Evolutionary conservation across 2,797 vertebrate species (phyloP).

Genomic region (Nothura maculosa): DNA sequence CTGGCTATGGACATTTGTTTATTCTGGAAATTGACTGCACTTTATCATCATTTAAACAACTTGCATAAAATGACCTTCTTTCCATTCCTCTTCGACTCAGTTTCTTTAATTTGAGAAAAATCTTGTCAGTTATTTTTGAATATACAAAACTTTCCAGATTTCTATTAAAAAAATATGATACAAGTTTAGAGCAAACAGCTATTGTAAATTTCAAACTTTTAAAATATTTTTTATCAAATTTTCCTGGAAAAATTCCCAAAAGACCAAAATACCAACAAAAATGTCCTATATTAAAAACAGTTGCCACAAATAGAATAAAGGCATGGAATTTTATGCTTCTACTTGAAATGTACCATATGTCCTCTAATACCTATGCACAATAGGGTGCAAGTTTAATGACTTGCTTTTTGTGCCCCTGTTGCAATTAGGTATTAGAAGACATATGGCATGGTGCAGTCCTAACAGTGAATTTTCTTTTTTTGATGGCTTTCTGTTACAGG

Average conservation of each 20-base stretch:
- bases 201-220: neutral
- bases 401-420: slow-evolving; percentile 80
- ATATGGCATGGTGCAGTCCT: slow-evolving; percentile 80
- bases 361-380: slow-evolving; percentile 81
- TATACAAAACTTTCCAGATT: neutral
- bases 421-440: slow-evolving; percentile 84
- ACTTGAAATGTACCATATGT: slow-evolving; percentile 81
- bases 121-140: neutral
- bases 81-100: neutral
- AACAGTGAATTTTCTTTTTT: slow-evolving; percentile 81
- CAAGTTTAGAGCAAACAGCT: neutral
- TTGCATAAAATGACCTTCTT: neutral
- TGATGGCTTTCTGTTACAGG: slow-evolving; percentile 78
- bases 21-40: neutral
- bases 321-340: slow-evolving; percentile 72
- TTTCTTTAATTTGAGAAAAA: neutral
- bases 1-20: neutral
- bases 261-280: slow-evolving; percentile 66
- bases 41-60: neutral
- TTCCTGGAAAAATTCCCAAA: slow-evolving; percentile 51
- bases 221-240: neutral
- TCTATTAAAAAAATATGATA: neutral
- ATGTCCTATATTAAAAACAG: slow-evolving; percentile 66
- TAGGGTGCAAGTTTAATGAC: slow-evolving; percentile 82
- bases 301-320: slow-evolving; percentile 72